Percentiles rank a stretch among this genome's conserved stretches.
Evolutionary conservation across 2,888 invertebrate genomes (phyloP).

Genomic region (Malthinus flaveolus): DNA sequence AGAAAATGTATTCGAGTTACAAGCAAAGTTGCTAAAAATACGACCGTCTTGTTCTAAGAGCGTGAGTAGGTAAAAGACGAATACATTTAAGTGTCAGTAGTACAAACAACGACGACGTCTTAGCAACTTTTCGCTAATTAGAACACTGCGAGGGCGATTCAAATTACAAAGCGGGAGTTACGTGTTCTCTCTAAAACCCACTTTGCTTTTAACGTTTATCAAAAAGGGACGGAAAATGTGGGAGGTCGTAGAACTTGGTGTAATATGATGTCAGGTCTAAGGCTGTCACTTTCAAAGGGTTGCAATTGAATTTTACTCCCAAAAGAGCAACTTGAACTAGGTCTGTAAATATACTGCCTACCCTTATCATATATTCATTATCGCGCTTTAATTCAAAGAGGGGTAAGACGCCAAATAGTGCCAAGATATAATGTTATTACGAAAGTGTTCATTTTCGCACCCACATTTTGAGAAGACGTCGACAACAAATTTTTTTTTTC

Average conservation of each 20-base stretch:
- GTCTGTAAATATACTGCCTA: slow-evolving; percentile 47
- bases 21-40: not conserved
- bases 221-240: slow-evolving; percentile 19
- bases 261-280: slow-evolving; percentile 43
- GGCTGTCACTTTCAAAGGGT: slow-evolving; percentile 50
- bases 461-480: not conserved
- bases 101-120: slow-evolving; percentile 29
- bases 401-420: slow-evolving; percentile 32
- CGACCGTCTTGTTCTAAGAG: slow-evolving; percentile 8
- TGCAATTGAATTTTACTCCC: slow-evolving; percentile 51
- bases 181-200: slow-evolving; percentile 22
- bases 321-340: slow-evolving; percentile 49
- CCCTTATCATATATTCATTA: slow-evolving; percentile 53
- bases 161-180: slow-evolving; percentile 33
- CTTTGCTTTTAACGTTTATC: slow-evolving; percentile 20
- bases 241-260: slow-evolving; percentile 28
- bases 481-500: too few species aligned
- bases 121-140: slow-evolving; percentile 38
- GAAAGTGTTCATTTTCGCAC: slow-evolving; percentile 12
- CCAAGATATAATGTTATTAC: slow-evolving; percentile 28
- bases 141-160: slow-evolving; percentile 35
- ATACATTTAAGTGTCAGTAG: slow-evolving; percentile 15
- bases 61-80: slow-evolving; percentile 11
- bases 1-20: slow-evolving; percentile 7
- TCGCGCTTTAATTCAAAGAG: slow-evolving; percentile 48